Base-by-base conservation (phyloP, 1,140 invertebrate species). In the Drosophila simulans region DNA sequence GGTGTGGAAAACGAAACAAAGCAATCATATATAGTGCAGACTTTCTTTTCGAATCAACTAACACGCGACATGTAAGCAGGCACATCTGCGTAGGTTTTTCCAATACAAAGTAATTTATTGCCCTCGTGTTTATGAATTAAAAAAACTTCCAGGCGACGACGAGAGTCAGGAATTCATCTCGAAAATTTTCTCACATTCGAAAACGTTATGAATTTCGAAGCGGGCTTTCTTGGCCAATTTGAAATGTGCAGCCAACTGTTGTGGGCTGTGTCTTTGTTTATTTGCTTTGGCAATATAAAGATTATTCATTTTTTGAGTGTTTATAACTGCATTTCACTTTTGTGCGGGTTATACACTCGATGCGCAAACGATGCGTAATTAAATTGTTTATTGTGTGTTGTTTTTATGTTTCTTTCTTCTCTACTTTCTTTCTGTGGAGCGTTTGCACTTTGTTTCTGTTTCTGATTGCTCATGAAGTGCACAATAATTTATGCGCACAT, bases 271-370 rank as follows among this genome's bases (percentile, higher is more conserved):
- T 68, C 60, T 68, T 66, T 68, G 59, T 68, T 68, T 52, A 15
- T 53, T 65, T 34, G 58, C 43, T 42, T 22, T 70, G 55, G 58
- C 60, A 45, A 82, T 80, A 59, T 66, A 45, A 45, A 79, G 77
- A 85, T 88, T 70, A 82, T 85, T 82, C 53, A 86, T 71, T 80
- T 80, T 77, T 71, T 45, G 53, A 37, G 59, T 72, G 49, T 55
- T 63, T 65, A 60, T 73, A 74, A 63, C 66, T 68, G 81, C 81
- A 88, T 85, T 85, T 85, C 82, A 88, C 82, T 88, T 85, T 85
- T 85, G 52, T 62, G 77, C 52, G 48, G 57, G 20, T 22, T 22
- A 22, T 22, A 22, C 37, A 48, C 56, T 69, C 40, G 52, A 46
- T 42, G 56, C 39, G 37, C 46, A 65, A 74, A 68, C 60, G 45